Conservation (phyloP, 2,888 invertebrate genomes). For the Autographa pulchrina region DNA sequence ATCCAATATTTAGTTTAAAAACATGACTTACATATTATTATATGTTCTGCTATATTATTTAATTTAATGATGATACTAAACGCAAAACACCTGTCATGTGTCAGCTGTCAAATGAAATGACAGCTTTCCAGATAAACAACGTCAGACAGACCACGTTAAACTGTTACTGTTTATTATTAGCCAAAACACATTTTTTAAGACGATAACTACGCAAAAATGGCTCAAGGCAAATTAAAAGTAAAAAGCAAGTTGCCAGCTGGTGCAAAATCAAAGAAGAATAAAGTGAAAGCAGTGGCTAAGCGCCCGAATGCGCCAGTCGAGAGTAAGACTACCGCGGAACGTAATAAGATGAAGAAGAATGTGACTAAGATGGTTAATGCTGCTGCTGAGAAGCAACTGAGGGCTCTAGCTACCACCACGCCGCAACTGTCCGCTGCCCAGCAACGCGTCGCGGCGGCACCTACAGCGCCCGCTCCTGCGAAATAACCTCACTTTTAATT, state of each 20-base stretch:
- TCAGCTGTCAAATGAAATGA: background rate
- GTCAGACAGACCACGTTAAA: background rate
- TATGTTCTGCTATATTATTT: background rate
- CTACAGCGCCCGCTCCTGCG: slow-evolving; percentile 79
- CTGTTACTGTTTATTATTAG: slow-evolving; percentile 6
- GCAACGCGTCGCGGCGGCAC: slow-evolving; percentile 79
- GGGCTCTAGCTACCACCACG: slow-evolving; percentile 88
- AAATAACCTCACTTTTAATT: slow-evolving; percentile 64
- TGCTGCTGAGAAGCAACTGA: slow-evolving; percentile 91
- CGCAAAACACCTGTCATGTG: background rate
- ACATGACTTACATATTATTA: too few species aligned
- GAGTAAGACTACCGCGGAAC: slow-evolving; percentile 90
- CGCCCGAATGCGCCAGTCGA: slow-evolving; percentile 91
- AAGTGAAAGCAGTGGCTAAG: slow-evolving; percentile 88
- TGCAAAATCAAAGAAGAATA: slow-evolving; percentile 87
- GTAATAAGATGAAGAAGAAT: slow-evolving; percentile 91
- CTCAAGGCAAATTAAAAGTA: slow-evolving; percentile 92
- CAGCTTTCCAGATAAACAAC: background rate
- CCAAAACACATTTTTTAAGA: background rate
- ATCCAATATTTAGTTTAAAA: too few species aligned
- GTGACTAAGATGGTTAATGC: slow-evolving; percentile 93
- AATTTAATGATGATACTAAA: background rate
- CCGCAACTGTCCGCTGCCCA: slow-evolving; percentile 88
- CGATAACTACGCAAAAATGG: slow-evolving; percentile 82
- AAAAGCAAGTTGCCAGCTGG: slow-evolving; percentile 90